Percentiles rank a stretch among this genome's conserved stretches.
phyloP scores from a whole-genome alignment of 2,113 vertebrate genomes.

The Pachyramphus minor region DNA sequence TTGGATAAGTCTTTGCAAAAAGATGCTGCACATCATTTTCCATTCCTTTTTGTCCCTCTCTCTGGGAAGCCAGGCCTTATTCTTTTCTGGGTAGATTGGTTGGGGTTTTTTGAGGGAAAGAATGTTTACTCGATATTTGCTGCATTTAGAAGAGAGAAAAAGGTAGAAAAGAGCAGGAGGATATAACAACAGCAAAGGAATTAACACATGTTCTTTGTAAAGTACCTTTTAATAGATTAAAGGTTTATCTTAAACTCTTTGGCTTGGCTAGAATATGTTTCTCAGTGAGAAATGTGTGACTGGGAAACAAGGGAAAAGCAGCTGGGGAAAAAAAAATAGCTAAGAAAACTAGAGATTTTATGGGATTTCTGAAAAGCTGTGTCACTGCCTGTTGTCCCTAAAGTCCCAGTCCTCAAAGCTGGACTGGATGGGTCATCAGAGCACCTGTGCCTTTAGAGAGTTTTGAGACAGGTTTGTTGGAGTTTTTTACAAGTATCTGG shows the following conservation, averaged over 20 bases:
- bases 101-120: not conserved
- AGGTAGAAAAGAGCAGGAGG: not conserved
- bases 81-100: not conserved
- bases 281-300: constrained; percentile 8
- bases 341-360: not conserved
- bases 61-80: not conserved
- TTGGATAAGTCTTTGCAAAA: not conserved
- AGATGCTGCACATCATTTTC: not conserved
- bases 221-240: not conserved
- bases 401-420: not conserved
- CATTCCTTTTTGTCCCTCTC: not conserved
- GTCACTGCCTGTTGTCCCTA: not conserved
- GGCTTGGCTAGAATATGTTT: not conserved
- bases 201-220: not conserved
- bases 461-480: not conserved
- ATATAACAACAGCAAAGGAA: not conserved
- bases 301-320: not conserved
- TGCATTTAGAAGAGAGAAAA: not conserved
- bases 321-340: not conserved
- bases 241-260: not conserved
- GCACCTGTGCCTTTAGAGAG: not conserved
- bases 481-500: not conserved
- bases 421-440: not conserved
- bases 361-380: not conserved
- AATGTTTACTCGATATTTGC: not conserved